Percentiles rank a stretch among this genome's conserved stretches.
phyloP scores from a whole-genome alignment of 2,797 vertebrate species.

The Clarias fuscus region DNA sequence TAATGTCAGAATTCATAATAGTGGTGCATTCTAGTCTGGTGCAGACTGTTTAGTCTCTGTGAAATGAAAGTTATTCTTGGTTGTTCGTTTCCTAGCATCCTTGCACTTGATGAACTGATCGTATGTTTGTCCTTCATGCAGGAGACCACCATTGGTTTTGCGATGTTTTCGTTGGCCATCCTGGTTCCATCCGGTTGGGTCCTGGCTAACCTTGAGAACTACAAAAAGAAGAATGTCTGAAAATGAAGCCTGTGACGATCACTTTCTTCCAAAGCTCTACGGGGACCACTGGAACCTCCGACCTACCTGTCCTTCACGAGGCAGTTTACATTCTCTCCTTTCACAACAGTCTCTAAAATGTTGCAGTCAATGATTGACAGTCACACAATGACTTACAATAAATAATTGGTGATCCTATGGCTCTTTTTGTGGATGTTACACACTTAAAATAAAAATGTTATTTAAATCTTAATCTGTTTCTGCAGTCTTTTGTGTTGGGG shows the following conservation, averaged over 20 bases:
- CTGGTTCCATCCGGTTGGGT: constrained; percentile 79
- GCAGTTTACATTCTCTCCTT: constrained; percentile 42
- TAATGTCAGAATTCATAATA: no score
- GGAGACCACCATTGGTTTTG: constrained; percentile 65
- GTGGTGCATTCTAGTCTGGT: no score
- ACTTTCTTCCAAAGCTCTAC: constrained; percentile 23
- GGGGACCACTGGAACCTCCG: constrained; percentile 54
- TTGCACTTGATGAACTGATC: neutral
- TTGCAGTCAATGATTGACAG: neutral
- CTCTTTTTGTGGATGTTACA: constrained; percentile 51
- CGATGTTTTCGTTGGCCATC: constrained; percentile 62
- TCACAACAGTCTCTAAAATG: constrained; percentile 41
- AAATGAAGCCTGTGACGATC: neutral
- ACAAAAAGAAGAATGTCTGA: constrained; percentile 71
- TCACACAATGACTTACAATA: constrained; percentile 18
- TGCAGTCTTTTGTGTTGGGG: neutral
- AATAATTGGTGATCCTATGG: constrained; percentile 14
- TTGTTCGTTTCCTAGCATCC: no score
- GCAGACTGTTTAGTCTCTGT: no score
- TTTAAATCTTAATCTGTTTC: constrained; percentile 51
- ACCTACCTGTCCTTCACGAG: constrained; percentile 47
- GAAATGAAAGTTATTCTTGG: no score
- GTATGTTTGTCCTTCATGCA: constrained; percentile 42
- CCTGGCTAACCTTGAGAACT: constrained; percentile 77
- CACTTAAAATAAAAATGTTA: constrained; percentile 49